These are phyloP conservation scores for pig (Sus scrofa) DNA, from an alignment of 2,113 vertebrate genomes.

Conservation along the genomic window DNA sequence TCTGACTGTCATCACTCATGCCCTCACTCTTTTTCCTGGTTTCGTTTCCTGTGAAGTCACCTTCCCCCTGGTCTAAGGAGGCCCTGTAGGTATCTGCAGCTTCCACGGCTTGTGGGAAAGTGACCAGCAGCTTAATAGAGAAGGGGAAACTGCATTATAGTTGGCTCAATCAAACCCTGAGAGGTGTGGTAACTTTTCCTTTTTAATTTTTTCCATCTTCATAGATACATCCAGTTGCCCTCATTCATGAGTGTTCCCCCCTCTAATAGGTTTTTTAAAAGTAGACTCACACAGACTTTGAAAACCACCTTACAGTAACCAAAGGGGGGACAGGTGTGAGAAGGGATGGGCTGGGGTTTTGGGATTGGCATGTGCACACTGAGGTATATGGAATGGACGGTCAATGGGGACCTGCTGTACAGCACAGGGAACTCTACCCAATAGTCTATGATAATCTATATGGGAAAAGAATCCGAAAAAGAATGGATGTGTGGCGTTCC, in stretches of 20 bases:
- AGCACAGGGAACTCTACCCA: no score
- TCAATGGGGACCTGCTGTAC: no score
- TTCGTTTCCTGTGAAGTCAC: constrained; percentile 73
- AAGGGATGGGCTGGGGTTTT: no score
- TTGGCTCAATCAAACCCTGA: not conserved
- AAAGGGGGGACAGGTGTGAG: no score
- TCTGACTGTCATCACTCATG: not conserved
- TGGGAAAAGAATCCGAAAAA: no score
- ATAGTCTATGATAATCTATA: no score
- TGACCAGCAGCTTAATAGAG: not conserved
- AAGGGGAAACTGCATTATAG: not conserved
- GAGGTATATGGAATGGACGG: no score
- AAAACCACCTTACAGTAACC: no score
- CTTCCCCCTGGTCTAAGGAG: not conserved
- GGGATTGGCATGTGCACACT: no score
- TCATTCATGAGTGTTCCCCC: not conserved
- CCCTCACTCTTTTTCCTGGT: constrained; percentile 43
- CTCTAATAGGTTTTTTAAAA: not conserved
- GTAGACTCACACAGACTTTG: no score
- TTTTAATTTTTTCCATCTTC: not conserved
- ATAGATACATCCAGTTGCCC: not conserved
- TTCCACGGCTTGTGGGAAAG: not conserved
- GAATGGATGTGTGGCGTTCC: no score
- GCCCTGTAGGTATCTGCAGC: not conserved
- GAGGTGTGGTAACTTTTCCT: not conserved